A percentile compares a stretch with the other conserved stretches of the same genome.
Evolutionary conservation across 1,140 invertebrate genomes (phyloP).

Genomic region (Colletes gigas): DNA sequence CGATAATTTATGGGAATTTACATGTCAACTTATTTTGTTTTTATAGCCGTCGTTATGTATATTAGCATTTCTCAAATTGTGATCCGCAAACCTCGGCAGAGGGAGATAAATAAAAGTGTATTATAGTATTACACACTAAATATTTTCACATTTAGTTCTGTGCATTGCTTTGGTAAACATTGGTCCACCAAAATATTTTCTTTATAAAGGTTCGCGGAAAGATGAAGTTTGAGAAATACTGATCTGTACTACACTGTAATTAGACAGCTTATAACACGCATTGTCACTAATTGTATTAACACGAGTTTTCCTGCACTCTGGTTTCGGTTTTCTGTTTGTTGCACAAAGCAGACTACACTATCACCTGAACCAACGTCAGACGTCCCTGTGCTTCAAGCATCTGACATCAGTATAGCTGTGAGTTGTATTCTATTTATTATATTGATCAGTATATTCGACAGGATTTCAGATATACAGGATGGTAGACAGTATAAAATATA

Average conservation of each 20-base stretch:
- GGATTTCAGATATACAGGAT: slow-evolving; percentile 13
- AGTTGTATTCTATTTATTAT: slow-evolving; percentile 70
- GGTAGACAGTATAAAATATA: slow-evolving; percentile 3
- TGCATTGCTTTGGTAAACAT: too few species aligned
- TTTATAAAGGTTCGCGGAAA: too few species aligned
- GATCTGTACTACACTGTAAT: slow-evolving; percentile 4
- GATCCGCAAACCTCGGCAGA: too few species aligned
- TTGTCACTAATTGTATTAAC: slow-evolving; percentile 74
- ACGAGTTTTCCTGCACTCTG: slow-evolving; percentile 76
- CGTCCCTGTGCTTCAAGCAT: slow-evolving; percentile 69
- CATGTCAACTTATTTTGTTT: not conserved
- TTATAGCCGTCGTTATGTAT: not conserved
- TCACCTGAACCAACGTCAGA: slow-evolving; percentile 71
- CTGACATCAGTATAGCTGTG: slow-evolving; percentile 72
- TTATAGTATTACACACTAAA: too few species aligned
- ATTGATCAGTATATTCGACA: slow-evolving; percentile 29
- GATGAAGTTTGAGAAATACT: too few species aligned
- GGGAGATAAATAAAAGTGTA: too few species aligned
- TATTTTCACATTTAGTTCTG: too few species aligned
- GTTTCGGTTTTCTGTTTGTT: slow-evolving; percentile 79
- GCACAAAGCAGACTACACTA: slow-evolving; percentile 76
- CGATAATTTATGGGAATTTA: not conserved
- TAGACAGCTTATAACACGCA: slow-evolving; percentile 68
- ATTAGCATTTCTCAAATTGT: not conserved
- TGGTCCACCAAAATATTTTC: too few species aligned